These are phyloP conservation scores for Neria commutata DNA, from an alignment of 2,888 invertebrate species.

Conservation along the genomic window DNA sequence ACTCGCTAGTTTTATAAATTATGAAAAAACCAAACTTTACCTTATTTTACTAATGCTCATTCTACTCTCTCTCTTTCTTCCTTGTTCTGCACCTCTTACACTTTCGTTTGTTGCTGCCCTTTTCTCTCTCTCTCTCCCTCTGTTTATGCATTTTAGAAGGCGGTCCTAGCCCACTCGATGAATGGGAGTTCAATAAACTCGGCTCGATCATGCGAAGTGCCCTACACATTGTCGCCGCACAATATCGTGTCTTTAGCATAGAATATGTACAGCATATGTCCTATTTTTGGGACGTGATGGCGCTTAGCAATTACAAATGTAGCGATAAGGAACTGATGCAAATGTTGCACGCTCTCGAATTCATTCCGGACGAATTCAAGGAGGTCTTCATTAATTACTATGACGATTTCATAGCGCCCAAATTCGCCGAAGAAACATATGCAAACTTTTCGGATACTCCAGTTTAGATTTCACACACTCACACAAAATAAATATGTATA, in stretches of 20 bases:
- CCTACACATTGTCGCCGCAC: conserved; percentile 40
- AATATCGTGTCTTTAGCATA: conserved; percentile 40
- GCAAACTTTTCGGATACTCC: conserved; percentile 44
- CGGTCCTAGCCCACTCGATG: conserved; percentile 40
- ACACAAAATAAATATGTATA: not conserved
- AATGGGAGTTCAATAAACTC: conserved; percentile 47
- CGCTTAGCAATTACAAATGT: conserved; percentile 43
- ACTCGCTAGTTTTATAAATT: no score
- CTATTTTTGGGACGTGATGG: conserved; percentile 49
- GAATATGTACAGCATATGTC: conserved; percentile 43
- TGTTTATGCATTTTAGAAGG: conserved; percentile 33
- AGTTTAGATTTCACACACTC: conserved; percentile 29
- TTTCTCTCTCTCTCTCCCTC: conserved; percentile 17
- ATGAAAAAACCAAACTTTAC: no score
- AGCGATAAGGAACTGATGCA: conserved; percentile 46
- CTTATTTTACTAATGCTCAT: no score
- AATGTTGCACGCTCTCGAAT: conserved; percentile 46
- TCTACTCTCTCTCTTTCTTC: not conserved
- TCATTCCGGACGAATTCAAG: conserved; percentile 44
- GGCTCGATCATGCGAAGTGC: conserved; percentile 45
- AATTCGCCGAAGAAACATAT: conserved; percentile 45
- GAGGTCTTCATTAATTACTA: conserved; percentile 47
- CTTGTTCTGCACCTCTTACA: conserved; percentile 1
- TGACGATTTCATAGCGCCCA: conserved; percentile 45
- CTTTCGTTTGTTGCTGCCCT: conserved; percentile 11